Base-by-base conservation (phyloP, 2,113 vertebrate species). In the Phalacrocorax carbo region DNA sequence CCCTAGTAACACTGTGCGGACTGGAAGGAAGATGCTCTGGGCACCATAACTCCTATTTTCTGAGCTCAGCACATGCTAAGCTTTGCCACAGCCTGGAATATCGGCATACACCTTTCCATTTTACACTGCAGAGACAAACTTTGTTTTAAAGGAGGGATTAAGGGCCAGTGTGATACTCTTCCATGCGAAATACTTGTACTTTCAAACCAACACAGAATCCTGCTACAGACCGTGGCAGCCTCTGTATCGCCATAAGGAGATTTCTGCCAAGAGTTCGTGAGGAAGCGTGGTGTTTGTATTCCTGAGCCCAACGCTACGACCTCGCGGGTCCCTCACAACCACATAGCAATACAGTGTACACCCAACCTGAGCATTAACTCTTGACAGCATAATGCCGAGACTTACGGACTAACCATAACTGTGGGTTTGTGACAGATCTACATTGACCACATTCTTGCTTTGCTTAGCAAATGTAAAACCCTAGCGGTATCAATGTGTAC, bases 301-400 rank as follows among this genome's bases (percentile, higher is more conserved):
- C 57, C 70, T 80, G 64, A 42, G 58, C 25, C 2, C 73, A 52
- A 12, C 0, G 0, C 58, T 69, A 5, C 1, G 0, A 42, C 51
- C 64, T 86, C 12, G 0, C 2, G 42, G 46, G 38, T 78, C 42
- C 48, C 60, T 85, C 62, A 60, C 48, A 64, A 29, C 30, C 49
- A 5, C 0, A 1, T 1, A 55, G 76, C 51, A n/a, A 9, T 48
- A 25, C 34, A 19, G 71, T 2, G 9, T 38, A 62, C 58, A 20
- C 40, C 44, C 42, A 55, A 34, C 7, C 79, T 20, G 49, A 46
- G 66, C 49, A 26, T 44, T 55, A 79, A 49, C 30, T 13, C 73
- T 20, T 19, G 23, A 12, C 83, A 40, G 44, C 51, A 0, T 55
- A 70, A 40, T 2, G 2, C 65, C 1, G 4, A 72, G 78, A 54